Evolutionary conservation across 2,888 invertebrate genomes (phyloP), one percentile per base, ranked within the genome.

Genomic region (Phanerotoma sp.): DNA sequence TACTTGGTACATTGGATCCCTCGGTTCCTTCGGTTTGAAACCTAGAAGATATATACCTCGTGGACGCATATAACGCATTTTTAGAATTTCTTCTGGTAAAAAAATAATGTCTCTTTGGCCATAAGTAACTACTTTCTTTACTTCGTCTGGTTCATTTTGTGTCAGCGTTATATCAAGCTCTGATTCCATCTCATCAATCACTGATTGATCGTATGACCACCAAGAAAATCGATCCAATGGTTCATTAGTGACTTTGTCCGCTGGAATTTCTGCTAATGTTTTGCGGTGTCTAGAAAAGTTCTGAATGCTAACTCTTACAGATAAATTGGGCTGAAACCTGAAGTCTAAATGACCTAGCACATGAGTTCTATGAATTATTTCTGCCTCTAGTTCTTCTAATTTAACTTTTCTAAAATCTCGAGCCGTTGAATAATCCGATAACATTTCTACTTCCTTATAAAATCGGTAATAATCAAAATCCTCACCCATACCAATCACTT

Each of bases 221-320:
- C 47, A 42, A 20, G 25, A 13, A 11, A 45, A 5, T 22, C 5
- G 3, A 25, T 55, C 50, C 2, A 55, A 33, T 13, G 46, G 44
- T 40, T 55, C 55, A 28, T 55, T 55, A 4, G 50, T 55, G 10
- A 9, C 45, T 35, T 37, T 45, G n/a, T 25, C 30, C 25, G 49
- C 44, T 2, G 15, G 5, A 7, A 30, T 38, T 25, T 9, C 30
- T 9, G 9, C 13, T n/a, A 41, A 9, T 4, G 7, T 3, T 32
- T 11, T 18, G 4, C 28, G 32, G 3, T 9, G 15, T 18, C 21
- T 50, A 1, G 10, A 15, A 21, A 55, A 41, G 2, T 16, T 22
- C 28, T 55, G 50, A 18, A 55, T 9, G 9, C 22, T 13, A 3
- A 55, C 50, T 15, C 38, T 50, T 4, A 55, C 22, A 13, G 16